A percentile compares a stretch with the other conserved stretches of the same genome.
These are phyloP conservation scores for Cheilosia vernalis DNA, from an alignment of 2,888 invertebrate species.

Conservation along the genomic window DNA sequence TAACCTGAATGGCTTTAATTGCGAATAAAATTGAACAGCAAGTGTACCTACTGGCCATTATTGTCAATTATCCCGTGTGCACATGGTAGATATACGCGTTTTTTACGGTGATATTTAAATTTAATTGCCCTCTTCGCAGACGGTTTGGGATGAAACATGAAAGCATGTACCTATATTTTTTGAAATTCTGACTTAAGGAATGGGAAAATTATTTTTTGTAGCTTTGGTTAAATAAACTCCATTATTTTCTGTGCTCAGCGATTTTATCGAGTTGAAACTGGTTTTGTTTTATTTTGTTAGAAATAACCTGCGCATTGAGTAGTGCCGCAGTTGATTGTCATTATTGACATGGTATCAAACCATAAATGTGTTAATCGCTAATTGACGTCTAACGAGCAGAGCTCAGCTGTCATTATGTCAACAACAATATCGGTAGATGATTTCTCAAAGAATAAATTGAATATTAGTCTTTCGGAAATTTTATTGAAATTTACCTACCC, in stretches of 20 bases:
- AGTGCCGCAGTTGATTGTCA: neutral
- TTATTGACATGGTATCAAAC: conserved; percentile 9
- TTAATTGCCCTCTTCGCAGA: conserved; percentile 6
- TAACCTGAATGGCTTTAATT: conserved; percentile 15
- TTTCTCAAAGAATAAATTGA: too few relatives aligned
- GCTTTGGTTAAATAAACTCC: too few relatives aligned
- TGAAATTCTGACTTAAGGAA: too few relatives aligned
- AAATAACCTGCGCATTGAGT: neutral
- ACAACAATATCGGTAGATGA: too few relatives aligned
- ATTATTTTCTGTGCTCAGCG: too few relatives aligned
- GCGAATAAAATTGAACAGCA: conserved; percentile 10
- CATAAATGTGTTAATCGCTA: conserved; percentile 19
- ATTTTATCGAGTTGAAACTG: too few relatives aligned
- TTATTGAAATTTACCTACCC: too few relatives aligned
- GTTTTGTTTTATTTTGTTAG: neutral
- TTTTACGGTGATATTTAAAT: neutral
- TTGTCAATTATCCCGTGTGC: conserved; percentile 21
- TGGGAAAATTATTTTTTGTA: too few relatives aligned
- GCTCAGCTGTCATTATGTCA: neutral
- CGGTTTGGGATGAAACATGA: too few relatives aligned
- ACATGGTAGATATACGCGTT: neutral
- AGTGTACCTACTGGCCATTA: conserved; percentile 15
- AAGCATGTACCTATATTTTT: too few relatives aligned
- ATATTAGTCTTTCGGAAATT: too few relatives aligned
- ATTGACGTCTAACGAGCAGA: conserved; percentile 6